Conservation (phyloP, 2,113 vertebrate species). For the Thunnus thynnus region DNA sequence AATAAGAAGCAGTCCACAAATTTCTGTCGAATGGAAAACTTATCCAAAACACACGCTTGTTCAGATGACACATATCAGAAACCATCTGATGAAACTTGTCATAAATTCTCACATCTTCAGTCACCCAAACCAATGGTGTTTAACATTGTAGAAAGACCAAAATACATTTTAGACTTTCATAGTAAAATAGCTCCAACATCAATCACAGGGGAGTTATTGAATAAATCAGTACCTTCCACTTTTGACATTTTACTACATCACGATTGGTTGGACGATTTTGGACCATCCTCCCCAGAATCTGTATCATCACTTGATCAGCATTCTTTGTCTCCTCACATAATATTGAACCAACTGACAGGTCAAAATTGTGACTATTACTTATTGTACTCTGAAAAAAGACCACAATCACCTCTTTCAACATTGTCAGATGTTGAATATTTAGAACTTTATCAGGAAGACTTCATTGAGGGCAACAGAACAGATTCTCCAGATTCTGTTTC, state of each 20-base stretch:
- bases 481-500: constrained; percentile 16
- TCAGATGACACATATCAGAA: neutral
- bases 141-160: constrained; percentile 35
- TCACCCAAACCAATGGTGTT: constrained; percentile 17
- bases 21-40: neutral
- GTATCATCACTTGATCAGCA: constrained; percentile 3
- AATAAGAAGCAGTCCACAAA: rapidly evolving
- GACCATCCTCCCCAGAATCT: constrained; percentile 52
- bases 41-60: neutral
- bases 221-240: constrained; percentile 18
- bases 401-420: constrained; percentile 27
- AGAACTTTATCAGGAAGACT: neutral
- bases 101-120: neutral
- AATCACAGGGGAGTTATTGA: neutral
- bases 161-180: constrained; percentile 49
- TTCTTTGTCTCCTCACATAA: neutral
- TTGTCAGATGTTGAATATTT: constrained; percentile 6
- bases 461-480: neutral
- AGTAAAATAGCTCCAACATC: rapidly evolving
- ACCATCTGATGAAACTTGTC: rapidly evolving
- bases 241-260: constrained; percentile 11
- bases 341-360: neutral
- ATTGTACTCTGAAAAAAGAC: neutral
- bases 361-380: constrained; percentile 60
- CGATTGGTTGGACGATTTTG: constrained; percentile 34